phyloP scores from a whole-genome alignment of 2,797 vertebrate genomes.

The Vultur gryphus region DNA sequence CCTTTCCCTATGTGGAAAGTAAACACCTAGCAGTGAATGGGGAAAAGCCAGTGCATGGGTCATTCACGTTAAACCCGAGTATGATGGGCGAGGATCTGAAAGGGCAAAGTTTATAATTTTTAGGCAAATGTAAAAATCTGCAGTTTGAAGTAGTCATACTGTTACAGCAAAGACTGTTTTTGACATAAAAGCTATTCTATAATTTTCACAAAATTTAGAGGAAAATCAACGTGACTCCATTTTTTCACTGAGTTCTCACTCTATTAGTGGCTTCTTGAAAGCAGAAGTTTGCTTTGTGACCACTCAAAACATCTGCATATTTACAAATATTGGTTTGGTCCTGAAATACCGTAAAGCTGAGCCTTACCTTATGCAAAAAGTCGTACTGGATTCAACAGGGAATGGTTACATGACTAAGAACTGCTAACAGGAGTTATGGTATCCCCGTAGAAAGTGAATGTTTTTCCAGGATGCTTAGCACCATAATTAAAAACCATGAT shows the following conservation, averaged over 20 bases:
- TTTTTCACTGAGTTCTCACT: not conserved
- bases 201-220: not conserved
- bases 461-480: not conserved
- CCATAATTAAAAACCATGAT: not conserved
- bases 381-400: not conserved
- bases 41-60: not conserved
- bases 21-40: not conserved
- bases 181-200: not conserved
- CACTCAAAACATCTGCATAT: not conserved
- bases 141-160: not conserved
- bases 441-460: not conserved
- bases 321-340: not conserved
- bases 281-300: not conserved
- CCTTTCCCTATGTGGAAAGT: not conserved
- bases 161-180: not conserved
- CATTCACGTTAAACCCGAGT: not conserved
- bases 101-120: not conserved
- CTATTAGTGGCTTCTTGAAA: not conserved
- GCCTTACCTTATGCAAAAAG: not conserved
- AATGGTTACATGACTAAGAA: not conserved
- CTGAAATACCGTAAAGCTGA: not conserved
- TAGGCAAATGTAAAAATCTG: not conserved
- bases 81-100: not conserved
- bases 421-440: not conserved
- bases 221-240: rapidly evolving